Evolutionary conservation across 2,113 vertebrate genomes (phyloP), one percentile per base, ranked within the genome.

Genomic region (Lophius piscatorius): DNA sequence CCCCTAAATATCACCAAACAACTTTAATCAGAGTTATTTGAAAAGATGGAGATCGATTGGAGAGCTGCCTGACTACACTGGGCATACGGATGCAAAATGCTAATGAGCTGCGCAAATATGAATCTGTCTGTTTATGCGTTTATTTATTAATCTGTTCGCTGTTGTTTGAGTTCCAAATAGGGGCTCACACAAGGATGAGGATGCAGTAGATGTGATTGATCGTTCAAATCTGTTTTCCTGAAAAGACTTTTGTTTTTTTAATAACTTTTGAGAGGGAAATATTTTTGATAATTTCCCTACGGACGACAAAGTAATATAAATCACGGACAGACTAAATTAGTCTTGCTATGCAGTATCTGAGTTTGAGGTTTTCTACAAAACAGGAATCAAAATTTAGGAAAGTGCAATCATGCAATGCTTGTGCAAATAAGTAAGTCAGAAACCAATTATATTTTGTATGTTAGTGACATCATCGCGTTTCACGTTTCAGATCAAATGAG

Each of bases 141-240:
- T 54, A 63, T 55, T 68, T 68, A 63, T 67, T 64, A 52, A 77
- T 74, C 48, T 64, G 57, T 77, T 74, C 60, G 56, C 72, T 45
- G 31, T 54, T 68, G 17, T 50, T 71, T 72, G 9, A 21, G 58
- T 54, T 45, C 31, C n/a, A 31, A 45, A 44, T 40, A 2, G 7
- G 34, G 24, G 23, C 41, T 63, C 35, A 52, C 0, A 16, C 48
- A 14, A 14, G 55, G 44, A 65, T 65, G 22, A 57, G 28, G 22
- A 35, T 59, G 14, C 18, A 22, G 35, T 45, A 44, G 49, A 62
- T 71, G 49, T 20, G 41, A 75, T 54, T 60, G 63, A 63, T 61
- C 35, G 64, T 67, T 74, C 34, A 68, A 78, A 75, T 56, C 24
- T 51, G 18, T 60, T 63, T 63, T 35, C 28, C 34, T 10, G 4